phyloP scores from a whole-genome alignment of 1,140 invertebrate species.

The Melanaphis sacchari region DNA sequence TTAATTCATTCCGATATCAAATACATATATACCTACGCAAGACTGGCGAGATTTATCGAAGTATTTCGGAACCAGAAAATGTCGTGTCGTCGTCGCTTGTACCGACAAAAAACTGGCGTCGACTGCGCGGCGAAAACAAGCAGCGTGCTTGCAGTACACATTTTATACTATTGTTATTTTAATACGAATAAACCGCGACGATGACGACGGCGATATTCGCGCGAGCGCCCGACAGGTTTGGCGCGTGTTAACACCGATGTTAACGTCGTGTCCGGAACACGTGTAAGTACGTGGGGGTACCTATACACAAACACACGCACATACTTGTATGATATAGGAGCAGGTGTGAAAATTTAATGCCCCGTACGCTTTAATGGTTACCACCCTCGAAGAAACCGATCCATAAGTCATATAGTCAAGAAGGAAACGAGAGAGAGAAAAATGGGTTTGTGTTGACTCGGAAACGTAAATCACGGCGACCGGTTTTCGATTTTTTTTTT shows the following conservation, averaged over 20 bases:
- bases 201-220: slow-evolving; percentile 5
- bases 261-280: slow-evolving; percentile 43
- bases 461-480: slow-evolving; percentile 47
- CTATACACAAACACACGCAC: neutral
- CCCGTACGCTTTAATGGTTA: slow-evolving; percentile 32
- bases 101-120: neutral
- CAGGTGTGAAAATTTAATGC: slow-evolving; percentile 47
- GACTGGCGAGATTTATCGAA: slow-evolving; percentile 13
- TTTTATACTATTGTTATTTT: neutral
- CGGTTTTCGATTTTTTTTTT: slow-evolving; percentile 12
- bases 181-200: neutral
- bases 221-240: slow-evolving; percentile 23
- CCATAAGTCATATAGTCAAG: slow-evolving; percentile 37
- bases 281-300: slow-evolving; percentile 47
- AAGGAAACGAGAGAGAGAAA: slow-evolving; percentile 13
- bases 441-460: slow-evolving; percentile 26
- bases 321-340: neutral
- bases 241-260: slow-evolving; percentile 50
- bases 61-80: slow-evolving; percentile 21
- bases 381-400: slow-evolving; percentile 47
- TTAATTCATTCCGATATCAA: slow-evolving; percentile 9
- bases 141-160: neutral
- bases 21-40: neutral
- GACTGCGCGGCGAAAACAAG: neutral
- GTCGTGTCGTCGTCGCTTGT: neutral